Percentiles rank a stretch among this genome's conserved stretches.
These are phyloP conservation scores for Rhineura floridana DNA, from an alignment of 2,113 vertebrate species.

Conservation along the genomic window DNA sequence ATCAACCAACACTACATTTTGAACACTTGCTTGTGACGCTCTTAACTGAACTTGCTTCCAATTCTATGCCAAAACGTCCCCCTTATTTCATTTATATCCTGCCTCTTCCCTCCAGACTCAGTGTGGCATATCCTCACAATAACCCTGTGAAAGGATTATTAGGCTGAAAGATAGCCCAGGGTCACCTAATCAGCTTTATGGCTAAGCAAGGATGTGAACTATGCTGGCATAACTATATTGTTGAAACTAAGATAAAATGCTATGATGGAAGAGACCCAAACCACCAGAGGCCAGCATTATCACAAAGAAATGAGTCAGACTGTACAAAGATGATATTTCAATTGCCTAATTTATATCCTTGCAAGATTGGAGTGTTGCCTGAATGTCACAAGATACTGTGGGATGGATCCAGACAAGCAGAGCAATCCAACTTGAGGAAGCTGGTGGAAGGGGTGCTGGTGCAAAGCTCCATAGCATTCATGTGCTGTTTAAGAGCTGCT, in stretches of 20 bases:
- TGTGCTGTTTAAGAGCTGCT: too few species aligned
- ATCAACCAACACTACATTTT: not conserved
- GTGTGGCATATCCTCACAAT: too few species aligned
- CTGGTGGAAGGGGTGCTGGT: too few species aligned
- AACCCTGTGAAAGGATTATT: too few species aligned
- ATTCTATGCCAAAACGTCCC: not conserved
- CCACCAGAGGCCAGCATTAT: too few species aligned
- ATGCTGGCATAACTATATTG: not conserved
- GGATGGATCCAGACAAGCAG: not conserved
- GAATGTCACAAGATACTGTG: not conserved
- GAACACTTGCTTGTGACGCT: not conserved
- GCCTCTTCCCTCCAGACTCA: too few species aligned
- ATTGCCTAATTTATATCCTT: not conserved
- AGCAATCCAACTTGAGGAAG: too few species aligned
- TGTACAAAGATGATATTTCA: not conserved
- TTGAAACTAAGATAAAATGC: not conserved
- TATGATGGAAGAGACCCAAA: not conserved
- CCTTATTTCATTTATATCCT: too few species aligned
- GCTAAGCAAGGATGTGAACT: too few species aligned
- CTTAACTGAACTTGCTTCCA: not conserved
- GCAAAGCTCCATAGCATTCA: too few species aligned
- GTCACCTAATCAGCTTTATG: too few species aligned
- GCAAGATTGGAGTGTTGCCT: not conserved
- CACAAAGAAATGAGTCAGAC: not conserved
- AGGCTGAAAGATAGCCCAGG: too few species aligned